Percentiles rank a stretch among this genome's conserved stretches.
Conservation (phyloP, 2,888 invertebrate species). For the Coelinius sp. region DNA sequence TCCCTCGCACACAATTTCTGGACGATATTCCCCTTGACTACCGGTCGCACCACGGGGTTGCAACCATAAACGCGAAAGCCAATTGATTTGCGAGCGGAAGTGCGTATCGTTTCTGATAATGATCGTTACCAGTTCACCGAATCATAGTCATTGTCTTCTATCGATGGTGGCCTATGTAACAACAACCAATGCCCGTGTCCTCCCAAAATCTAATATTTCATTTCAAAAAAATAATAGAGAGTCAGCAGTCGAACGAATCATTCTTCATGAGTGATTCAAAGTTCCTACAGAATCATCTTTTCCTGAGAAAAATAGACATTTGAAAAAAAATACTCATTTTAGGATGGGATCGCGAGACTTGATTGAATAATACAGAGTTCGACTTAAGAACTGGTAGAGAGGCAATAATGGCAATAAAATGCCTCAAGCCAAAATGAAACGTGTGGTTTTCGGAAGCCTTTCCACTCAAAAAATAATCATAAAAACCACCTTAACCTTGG, state of each 20-base stretch:
- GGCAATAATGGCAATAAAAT: too few species aligned
- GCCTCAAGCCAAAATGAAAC: too few species aligned
- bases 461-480: too few species aligned
- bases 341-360: too few species aligned
- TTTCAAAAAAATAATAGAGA: constrained; percentile 30
- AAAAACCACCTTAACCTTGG: too few species aligned
- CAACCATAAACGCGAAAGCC: constrained; percentile 66
- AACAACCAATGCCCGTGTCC: not conserved
- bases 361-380: too few species aligned
- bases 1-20: constrained; percentile 42
- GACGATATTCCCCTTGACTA: constrained; percentile 54
- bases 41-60: constrained; percentile 61
- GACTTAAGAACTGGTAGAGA: too few species aligned
- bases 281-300: too few species aligned
- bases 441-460: too few species aligned
- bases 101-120: constrained; percentile 67
- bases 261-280: not conserved
- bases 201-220: constrained; percentile 29
- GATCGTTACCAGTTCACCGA: constrained; percentile 57
- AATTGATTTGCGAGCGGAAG: constrained; percentile 70
- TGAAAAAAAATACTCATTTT: too few species aligned
- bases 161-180: constrained; percentile 32
- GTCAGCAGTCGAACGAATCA: not conserved
- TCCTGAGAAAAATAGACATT: too few species aligned
- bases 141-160: constrained; percentile 60